These are phyloP conservation scores for Thunnus maccoyii DNA, from an alignment of 2,113 vertebrate species.

Conservation along the genomic window DNA sequence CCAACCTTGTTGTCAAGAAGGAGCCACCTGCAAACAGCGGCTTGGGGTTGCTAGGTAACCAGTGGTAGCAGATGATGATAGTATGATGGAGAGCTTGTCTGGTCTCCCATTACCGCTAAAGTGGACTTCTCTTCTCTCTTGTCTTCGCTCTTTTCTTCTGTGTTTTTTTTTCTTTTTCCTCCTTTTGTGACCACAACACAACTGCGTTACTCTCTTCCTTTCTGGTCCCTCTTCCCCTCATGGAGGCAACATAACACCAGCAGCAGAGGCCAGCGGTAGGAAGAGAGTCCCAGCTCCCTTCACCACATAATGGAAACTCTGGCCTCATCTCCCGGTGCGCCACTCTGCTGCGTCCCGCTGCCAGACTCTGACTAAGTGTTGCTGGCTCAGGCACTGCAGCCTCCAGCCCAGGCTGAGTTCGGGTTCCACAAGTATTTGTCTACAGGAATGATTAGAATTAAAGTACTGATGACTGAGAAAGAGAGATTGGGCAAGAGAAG, in stretches of 20 bases:
- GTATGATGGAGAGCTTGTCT: slow-evolving; percentile 48
- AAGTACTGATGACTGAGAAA: slow-evolving; percentile 35
- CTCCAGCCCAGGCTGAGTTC: slow-evolving; percentile 41
- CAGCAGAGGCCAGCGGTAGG: slow-evolving; percentile 68
- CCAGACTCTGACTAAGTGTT: slow-evolving; percentile 82
- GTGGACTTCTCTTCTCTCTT: slow-evolving; percentile 14
- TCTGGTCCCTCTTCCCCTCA: slow-evolving; percentile 31
- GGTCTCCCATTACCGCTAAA: slow-evolving; percentile 49
- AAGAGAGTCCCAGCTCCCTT: slow-evolving; percentile 67
- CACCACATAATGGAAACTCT: slow-evolving; percentile 80
- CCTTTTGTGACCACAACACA: slow-evolving; percentile 18
- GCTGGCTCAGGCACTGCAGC: slow-evolving; percentile 68
- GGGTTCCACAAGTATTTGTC: slow-evolving; percentile 53
- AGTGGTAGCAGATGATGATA: slow-evolving; percentile 68
- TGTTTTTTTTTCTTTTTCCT: slow-evolving; percentile 6
- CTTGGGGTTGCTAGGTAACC: slow-evolving; percentile 83
- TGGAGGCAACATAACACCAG: slow-evolving; percentile 71
- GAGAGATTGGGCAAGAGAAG: not conserved
- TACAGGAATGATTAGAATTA: slow-evolving; percentile 58
- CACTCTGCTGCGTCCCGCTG: slow-evolving; percentile 65
- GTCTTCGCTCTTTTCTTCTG: not conserved
- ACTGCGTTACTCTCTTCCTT: not conserved
- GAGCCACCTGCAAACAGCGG: slow-evolving; percentile 74
- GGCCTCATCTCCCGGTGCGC: slow-evolving; percentile 74
- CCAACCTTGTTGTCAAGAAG: slow-evolving; percentile 62